Percentiles rank a stretch among this genome's conserved stretches.
Conservation (phyloP, 1,140 invertebrate species). For the Caenorhabditis brenneri region DNA sequence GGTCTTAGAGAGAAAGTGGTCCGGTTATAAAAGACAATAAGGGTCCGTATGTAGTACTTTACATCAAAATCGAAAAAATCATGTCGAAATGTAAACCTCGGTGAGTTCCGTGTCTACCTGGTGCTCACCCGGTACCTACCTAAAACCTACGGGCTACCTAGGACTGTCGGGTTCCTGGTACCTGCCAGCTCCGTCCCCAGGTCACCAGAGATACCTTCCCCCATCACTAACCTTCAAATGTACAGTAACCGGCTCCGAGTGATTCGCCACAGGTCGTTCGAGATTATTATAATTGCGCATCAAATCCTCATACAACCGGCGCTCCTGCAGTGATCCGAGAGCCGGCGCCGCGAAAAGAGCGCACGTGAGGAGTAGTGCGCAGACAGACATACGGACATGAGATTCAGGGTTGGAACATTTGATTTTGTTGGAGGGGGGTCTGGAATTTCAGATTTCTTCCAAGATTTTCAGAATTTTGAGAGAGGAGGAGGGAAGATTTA, state of each 20-base stretch:
- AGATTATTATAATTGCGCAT: constrained; percentile 84
- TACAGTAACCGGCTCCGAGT: constrained; percentile 67
- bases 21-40: too few species aligned
- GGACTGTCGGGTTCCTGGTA: too few species aligned
- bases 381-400: constrained; percentile 40
- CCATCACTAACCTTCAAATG: constrained; percentile 63
- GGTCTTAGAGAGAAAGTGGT: too few species aligned
- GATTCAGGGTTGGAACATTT: background rate
- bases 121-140: too few species aligned
- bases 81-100: too few species aligned
- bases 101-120: too few species aligned
- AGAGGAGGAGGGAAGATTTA: background rate
- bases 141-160: too few species aligned
- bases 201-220: too few species aligned
- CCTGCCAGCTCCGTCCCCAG: too few species aligned
- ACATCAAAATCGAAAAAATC: too few species aligned
- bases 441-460: background rate
- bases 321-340: constrained; percentile 56
- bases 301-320: constrained; percentile 62
- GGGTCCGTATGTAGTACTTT: too few species aligned
- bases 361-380: constrained; percentile 17
- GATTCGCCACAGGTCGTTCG: constrained; percentile 88
- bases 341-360: constrained; percentile 7
- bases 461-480: background rate
- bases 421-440: background rate